Evolutionary conservation across 2,113 vertebrate genomes (phyloP), one percentile per base, ranked within the genome.

Genomic region (Muscicapa adusta): DNA sequence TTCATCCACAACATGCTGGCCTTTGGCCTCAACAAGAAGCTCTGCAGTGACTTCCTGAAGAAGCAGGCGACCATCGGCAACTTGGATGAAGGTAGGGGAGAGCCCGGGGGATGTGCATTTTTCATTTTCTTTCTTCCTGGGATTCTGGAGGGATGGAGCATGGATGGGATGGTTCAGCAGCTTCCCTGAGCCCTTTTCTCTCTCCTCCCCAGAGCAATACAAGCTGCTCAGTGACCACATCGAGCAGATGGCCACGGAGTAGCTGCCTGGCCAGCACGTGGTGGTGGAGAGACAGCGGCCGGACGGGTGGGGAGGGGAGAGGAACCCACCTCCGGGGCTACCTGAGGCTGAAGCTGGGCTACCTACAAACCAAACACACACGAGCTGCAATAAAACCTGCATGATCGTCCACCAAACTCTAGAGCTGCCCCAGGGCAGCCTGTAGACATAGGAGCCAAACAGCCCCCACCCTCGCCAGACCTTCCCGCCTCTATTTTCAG

Each of bases 1-100:
- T 99, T 99, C 97, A 99, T 99, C 8, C 99, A 99, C 91, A 99
- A 99, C 97, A 99, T 99, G 99, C 87, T 99, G 98, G 99, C 99
- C 0, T 99, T 99, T 1, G 99, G 99, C 10, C 97, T 99, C 86
- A 99, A 82, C 96, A 99, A 98, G 98, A 99, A 99, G 96, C 98
- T 99, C 77, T 99, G 99, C 96, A 98, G 98, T 0, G 99, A 99
- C 94, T 99, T 99, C 85, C 97, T 99, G 95, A 99, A 99, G 98
- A 99, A 99, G 94, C 99, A 99, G 95, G 98, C 99, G 0, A 98
- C 99, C 94, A 99, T 99, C 2, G 99, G 99, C 70, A 99, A 99
- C 88, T 96, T 99, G 91, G 98, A 99, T 15, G 98, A 99, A 98
- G 99, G 99, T 99, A 91, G 57, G 95, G 31, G 5, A 0, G 13